Base-by-base conservation (phyloP, 2,888 invertebrate genomes). In the Synanthedon tipuliformis region DNA sequence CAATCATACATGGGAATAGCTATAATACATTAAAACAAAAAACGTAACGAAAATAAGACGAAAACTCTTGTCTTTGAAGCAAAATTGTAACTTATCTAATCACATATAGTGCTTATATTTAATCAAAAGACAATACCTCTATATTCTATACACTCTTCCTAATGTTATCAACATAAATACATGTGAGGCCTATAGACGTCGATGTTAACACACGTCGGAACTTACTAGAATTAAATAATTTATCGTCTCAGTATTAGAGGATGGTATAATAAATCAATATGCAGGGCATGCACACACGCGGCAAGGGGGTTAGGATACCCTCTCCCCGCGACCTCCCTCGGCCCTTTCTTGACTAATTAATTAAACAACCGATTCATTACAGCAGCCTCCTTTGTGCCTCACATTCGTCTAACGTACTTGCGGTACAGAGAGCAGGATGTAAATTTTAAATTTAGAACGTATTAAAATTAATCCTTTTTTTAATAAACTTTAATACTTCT, bases 311-410 rank as follows among this genome's bases (percentile, higher is more conserved):
- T 50, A 34, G 34, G 34, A 34, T 49, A 53, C 56, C 57, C 55
- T 56, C 59, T 55, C 58, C 53, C 59, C 57, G 55, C 57, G 55
- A 58, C 56, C 60, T 63, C 61, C 66, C 69, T 65, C 62, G 60
- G 78, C 83, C 84, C 84, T 87, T 86, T 87, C 88, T 88, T 88
- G 85, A 84, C 87, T 90, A 90, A 91, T 91, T 91, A 91, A 91
- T 91, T 91, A 91, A 91, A 91, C 90, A 90, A 90, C 90, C 91
- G 91, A 91, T 91, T 91, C 91, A 91, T 91, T 91, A 91, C 89
- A 86, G 75, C 78, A 76, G 78, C 83, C 78, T 84, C 84, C 78
- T 84, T 82, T 84, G 83, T 85, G 67, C 81, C 81, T 81, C 79
- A 81, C 86, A 86, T 86, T 80, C 86, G 81, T 84, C 85, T 85